Conservation (phyloP, 1,140 invertebrate genomes). For the Tachypleus tridentatus region DNA sequence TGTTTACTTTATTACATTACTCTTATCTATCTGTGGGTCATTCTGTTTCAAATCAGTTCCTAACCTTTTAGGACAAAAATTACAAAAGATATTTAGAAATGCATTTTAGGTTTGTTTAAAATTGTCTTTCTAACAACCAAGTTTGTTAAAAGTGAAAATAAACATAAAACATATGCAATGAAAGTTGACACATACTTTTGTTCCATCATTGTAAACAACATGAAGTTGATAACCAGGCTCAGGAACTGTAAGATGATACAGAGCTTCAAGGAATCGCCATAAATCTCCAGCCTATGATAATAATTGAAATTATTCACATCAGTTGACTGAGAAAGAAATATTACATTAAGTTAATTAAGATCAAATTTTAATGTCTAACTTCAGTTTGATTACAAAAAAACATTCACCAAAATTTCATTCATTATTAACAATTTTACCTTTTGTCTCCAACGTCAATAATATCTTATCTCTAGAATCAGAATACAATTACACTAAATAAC, state of each 20-base stretch:
- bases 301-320: neutral
- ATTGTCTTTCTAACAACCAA: neutral
- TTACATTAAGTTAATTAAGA: too few relatives aligned
- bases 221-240: conserved; percentile 39
- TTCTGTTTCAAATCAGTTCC: neutral
- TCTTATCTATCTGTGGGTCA: too few relatives aligned
- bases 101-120: neutral
- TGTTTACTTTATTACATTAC: too few relatives aligned
- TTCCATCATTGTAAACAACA: conserved; percentile 31
- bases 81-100: neutral
- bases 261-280: conserved; percentile 48
- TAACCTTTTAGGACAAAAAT: neutral
- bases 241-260: conserved; percentile 51
- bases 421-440: too few relatives aligned
- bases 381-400: too few relatives aligned
- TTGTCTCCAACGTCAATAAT: too few relatives aligned
- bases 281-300: conserved; percentile 32
- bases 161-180: neutral
- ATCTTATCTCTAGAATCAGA: too few relatives aligned
- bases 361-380: too few relatives aligned
- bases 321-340: too few relatives aligned
- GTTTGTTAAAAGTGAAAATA: neutral
- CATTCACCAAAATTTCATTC: too few relatives aligned
- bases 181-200: conserved; percentile 18
- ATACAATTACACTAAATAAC: too few relatives aligned